Percentiles rank a stretch among this genome's conserved stretches.
Conservation (phyloP, 2,888 invertebrate species). For the Stegana nigrithorax region DNA sequence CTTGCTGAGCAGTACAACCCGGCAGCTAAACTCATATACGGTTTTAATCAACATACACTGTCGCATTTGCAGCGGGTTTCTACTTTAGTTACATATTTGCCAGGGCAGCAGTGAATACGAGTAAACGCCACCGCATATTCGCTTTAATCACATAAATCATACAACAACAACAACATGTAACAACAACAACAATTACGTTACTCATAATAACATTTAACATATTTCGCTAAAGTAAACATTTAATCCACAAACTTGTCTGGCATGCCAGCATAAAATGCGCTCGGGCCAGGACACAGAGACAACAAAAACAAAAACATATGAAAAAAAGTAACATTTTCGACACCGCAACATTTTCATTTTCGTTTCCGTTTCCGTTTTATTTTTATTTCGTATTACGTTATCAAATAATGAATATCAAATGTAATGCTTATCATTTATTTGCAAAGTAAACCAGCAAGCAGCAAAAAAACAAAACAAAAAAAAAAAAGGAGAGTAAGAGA, state of each 20-base stretch:
- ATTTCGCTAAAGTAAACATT: constrained; percentile 60
- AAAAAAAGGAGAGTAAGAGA: constrained; percentile 29
- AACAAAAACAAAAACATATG: not conserved
- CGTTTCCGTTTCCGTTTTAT: constrained; percentile 57
- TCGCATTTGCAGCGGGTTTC: no score
- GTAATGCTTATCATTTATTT: constrained; percentile 63
- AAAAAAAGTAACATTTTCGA: constrained; percentile 11
- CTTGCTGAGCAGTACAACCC: no score
- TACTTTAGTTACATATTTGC: no score
- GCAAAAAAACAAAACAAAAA: constrained; percentile 20
- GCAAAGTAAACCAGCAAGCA: constrained; percentile 35
- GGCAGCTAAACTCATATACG: no score
- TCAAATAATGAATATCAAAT: constrained; percentile 62
- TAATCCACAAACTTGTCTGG: constrained; percentile 50
- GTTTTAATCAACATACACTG: no score
- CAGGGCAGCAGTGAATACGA: no score
- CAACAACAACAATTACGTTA: constrained; percentile 29
- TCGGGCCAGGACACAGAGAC: no score
- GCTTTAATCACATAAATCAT: constrained; percentile 57
- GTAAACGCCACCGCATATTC: no score
- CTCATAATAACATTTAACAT: constrained; percentile 58
- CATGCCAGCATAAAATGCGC: not conserved
- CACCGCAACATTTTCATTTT: constrained; percentile 37
- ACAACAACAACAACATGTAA: constrained; percentile 23
- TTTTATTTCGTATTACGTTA: constrained; percentile 58